phyloP scores from a whole-genome alignment of 2,888 invertebrate genomes.

The Tinea trinotella region DNA sequence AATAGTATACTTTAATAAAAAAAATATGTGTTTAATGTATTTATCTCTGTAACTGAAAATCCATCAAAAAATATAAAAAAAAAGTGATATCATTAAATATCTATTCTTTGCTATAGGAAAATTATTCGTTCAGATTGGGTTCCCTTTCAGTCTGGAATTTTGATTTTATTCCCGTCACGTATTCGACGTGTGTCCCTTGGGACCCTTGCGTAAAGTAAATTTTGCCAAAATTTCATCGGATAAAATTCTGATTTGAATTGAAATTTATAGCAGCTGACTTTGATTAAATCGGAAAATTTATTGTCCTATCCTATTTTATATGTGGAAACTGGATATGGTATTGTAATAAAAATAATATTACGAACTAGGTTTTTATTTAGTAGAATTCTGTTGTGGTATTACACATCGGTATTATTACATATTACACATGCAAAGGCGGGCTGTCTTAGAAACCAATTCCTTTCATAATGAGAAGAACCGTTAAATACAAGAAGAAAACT shows the following conservation, averaged over 20 bases:
- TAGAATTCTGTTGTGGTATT: no score
- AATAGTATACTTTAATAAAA: no score
- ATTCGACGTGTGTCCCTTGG: conserved; percentile 17
- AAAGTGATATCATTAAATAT: conserved; percentile 1
- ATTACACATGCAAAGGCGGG: no score
- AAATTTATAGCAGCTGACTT: conserved; percentile 15
- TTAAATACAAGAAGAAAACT: no score
- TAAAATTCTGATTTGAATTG: conserved; percentile 11
- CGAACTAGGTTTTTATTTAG: no score
- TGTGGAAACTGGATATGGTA: no score
- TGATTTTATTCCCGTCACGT: conserved; percentile 17
- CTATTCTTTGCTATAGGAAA: not conserved
- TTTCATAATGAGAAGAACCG: no score
- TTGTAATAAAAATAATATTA: no score
- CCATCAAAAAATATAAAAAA: not conserved
- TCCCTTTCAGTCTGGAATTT: conserved; percentile 2
- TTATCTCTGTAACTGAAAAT: no score
- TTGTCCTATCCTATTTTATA: not conserved
- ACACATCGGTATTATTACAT: no score
- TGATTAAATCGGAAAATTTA: conserved; percentile 13
- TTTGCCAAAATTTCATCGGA: conserved; percentile 13
- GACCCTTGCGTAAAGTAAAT: conserved; percentile 17
- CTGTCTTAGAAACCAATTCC: no score
- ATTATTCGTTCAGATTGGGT: not conserved
- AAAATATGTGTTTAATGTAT: no score